Base-by-base conservation (phyloP, 2,888 invertebrate genomes). In the Oasisia sp. region DNA sequence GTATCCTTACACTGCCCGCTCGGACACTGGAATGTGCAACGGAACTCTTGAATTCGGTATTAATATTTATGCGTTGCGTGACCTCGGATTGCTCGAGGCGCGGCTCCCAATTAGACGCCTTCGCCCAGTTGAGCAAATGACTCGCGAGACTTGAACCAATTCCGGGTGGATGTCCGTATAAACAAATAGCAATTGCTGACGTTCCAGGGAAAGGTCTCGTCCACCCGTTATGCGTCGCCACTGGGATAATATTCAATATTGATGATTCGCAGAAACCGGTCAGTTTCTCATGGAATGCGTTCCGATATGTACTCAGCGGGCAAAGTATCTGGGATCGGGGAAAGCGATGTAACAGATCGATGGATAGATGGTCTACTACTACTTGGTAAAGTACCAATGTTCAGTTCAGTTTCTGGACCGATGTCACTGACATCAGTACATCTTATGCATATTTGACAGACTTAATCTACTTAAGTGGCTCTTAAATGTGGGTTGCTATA, bases 51-150 rank as follows among this genome's bases (percentile, higher is more conserved):
- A 27, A n/a, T n/a, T 74, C 2, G 74, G 74, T 4, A 74, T 74
- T 74, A 74, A 74, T 74, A 74, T 74, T 74, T 74, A 74, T 74
- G n/a, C 19, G 74, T 74, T 74, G 74, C 74, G 74, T 74, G 74
- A 74, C 74, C 74, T n/a, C 74, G 7, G 7, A n/a, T 74, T 19
- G 27, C 27, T 27, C 74, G 27, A 27, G 74, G 7, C 74, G 19
- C 74, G 74, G 74, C 74, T 74, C 27, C 74, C 74, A 74, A 74
- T 74, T 74, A 74, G 74, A 74, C 74, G 74, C 74, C 74, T 3
- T 74, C 74, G 27, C 74, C 74, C 19, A n/a, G 74, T 74, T 19
- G 74, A 74, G 74, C n/a, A 74, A n/a, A 74, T 74, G 74, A 74
- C 74, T 74, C 74, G 19, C 74, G 74, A 27, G 74, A 74, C 19